Percentiles rank a stretch among this genome's conserved stretches.
phyloP scores from a whole-genome alignment of 2,113 vertebrate genomes.

The Hemichromis elongatus region DNA sequence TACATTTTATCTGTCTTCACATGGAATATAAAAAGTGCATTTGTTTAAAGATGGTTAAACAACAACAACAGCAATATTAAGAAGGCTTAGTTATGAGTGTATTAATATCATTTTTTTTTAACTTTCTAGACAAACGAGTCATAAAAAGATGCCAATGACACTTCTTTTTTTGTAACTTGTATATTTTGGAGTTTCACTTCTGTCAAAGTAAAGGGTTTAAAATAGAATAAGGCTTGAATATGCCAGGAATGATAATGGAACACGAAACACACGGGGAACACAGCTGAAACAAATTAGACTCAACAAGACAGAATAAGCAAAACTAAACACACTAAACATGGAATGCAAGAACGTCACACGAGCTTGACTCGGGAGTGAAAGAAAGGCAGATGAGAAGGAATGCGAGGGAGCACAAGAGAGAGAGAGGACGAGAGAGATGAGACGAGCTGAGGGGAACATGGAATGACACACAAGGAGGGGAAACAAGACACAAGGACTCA shows the following conservation, averaged over 20 bases:
- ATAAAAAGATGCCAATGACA: not conserved
- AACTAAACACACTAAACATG: not conserved
- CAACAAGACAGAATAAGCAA: not conserved
- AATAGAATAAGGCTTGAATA: not conserved
- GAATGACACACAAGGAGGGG: too few relatives aligned
- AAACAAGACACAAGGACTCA: too few relatives aligned
- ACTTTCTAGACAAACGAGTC: not conserved
- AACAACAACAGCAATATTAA: not conserved
- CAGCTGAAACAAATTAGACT: not conserved
- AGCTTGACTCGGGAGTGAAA: not conserved
- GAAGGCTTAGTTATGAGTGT: not conserved
- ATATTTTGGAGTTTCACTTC: not conserved
- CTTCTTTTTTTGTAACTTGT: not conserved
- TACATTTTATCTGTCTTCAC: not conserved
- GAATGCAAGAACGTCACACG: not conserved
- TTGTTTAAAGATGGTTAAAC: not conserved
- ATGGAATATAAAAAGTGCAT: not conserved
- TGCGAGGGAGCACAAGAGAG: too few relatives aligned
- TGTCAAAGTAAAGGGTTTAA: not conserved
- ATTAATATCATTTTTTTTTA: rapidly evolving
- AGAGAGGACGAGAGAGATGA: too few relatives aligned
- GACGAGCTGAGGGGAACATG: too few relatives aligned
- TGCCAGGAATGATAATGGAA: not conserved
- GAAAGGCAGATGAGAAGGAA: not conserved
- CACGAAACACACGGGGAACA: not conserved